Conservation (phyloP, 2,797 vertebrate genomes). For the Mallotus villosus region DNA sequence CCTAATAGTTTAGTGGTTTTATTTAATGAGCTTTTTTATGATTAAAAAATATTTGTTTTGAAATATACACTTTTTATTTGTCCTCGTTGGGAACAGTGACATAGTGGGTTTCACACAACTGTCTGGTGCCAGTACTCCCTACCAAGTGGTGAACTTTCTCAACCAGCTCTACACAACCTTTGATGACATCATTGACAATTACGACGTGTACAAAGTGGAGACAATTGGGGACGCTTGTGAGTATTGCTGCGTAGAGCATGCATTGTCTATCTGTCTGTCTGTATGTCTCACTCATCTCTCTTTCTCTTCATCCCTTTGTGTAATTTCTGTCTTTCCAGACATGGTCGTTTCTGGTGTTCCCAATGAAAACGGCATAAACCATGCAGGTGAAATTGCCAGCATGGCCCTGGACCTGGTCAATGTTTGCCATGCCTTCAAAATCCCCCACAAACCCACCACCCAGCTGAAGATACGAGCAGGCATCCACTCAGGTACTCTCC, state of each 20-base stretch:
- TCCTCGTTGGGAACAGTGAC: constrained; percentile 57
- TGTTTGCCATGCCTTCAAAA: constrained; percentile 75
- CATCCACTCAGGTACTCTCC: constrained; percentile 73
- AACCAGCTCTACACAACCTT: constrained; percentile 82
- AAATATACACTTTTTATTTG: neutral
- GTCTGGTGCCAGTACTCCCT: constrained; percentile 76
- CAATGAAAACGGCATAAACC: constrained; percentile 78
- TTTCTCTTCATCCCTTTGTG: neutral
- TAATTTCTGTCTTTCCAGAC: constrained; percentile 53
- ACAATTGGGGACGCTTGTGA: constrained; percentile 81
- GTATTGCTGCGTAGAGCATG: constrained; percentile 33
- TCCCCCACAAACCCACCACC: constrained; percentile 78
- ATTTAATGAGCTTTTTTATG: too few relatives aligned
- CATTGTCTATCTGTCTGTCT: constrained; percentile 3
- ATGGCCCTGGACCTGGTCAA: constrained; percentile 77
- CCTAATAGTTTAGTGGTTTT: too few relatives aligned
- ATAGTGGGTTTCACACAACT: constrained; percentile 80
- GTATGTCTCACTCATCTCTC: neutral
- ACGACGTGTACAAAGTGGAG: constrained; percentile 81
- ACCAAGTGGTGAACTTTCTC: constrained; percentile 80
- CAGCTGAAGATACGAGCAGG: constrained; percentile 78
- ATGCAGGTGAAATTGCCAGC: constrained; percentile 78
- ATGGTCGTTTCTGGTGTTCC: constrained; percentile 83
- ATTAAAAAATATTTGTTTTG: neutral
- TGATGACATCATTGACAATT: constrained; percentile 81